A percentile compares a stretch with the other conserved stretches of the same genome.
Evolutionary conservation across 2,888 invertebrate species (phyloP).

Genomic region (Tenthredo amoena): DNA sequence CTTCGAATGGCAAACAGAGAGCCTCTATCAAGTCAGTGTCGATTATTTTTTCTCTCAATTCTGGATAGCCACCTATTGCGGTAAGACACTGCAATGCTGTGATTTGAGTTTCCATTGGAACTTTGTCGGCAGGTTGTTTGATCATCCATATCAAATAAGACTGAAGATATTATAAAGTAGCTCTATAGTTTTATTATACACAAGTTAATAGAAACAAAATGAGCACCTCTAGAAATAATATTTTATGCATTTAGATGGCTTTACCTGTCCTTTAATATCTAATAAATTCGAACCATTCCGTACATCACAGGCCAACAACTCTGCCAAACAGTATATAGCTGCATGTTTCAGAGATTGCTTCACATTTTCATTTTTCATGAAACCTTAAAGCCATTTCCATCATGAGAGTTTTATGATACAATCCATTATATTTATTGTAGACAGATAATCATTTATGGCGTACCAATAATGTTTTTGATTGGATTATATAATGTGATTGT

Average conservation of each 20-base stretch:
- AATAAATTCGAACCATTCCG: conserved; percentile 64
- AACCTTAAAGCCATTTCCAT: conserved; percentile 57
- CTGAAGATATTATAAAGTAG: conserved; percentile 53
- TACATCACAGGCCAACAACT: conserved; percentile 62
- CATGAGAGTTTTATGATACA: background rate
- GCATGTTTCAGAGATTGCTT: conserved; percentile 64
- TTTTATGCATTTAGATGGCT: background rate
- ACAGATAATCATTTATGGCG: background rate
- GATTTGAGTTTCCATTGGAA: conserved; percentile 62
- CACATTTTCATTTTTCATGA: conserved; percentile 64
- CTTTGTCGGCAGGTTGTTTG: conserved; percentile 57
- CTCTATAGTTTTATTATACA: background rate
- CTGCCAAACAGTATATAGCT: conserved; percentile 66
- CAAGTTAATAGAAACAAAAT: background rate
- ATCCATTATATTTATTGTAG: conserved; percentile 35
- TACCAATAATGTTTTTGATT: conserved; percentile 60
- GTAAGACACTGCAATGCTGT: conserved; percentile 61
- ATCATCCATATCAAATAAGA: conserved; percentile 61
- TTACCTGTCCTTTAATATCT: conserved; percentile 63
- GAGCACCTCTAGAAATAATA: background rate
- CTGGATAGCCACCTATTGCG: conserved; percentile 60
- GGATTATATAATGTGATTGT: conserved; percentile 64
- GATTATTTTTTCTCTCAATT: conserved; percentile 59
- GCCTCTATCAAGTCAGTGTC: conserved; percentile 62
- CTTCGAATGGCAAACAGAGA: conserved; percentile 65